Base-by-base conservation (phyloP, 2,888 invertebrate genomes). In the Apodemia duryi region DNA sequence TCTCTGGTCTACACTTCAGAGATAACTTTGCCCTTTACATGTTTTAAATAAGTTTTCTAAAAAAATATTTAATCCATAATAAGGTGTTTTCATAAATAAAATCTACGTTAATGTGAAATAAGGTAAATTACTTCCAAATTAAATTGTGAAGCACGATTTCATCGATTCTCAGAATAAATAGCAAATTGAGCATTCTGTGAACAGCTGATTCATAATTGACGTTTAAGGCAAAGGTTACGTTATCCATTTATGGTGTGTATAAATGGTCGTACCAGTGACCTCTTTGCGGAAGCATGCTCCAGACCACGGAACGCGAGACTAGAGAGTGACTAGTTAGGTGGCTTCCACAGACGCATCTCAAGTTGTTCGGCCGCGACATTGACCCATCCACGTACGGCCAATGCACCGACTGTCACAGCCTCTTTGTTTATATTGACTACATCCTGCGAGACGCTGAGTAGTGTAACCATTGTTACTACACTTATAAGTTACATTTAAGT, bases 311-410 rank as follows among this genome's bases (percentile, higher is more conserved):
- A 74, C 72, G 74, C 71, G 73, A 75, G 72, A 74, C 72, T 74
- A 71, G 73, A 75, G 72, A 74, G 74, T 73, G 80, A 84, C 80
- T 83, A 74, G 87, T 84, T 74, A 73, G 80, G 79, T 71, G 84
- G 83, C 82, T 88, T 85, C 83, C 85, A 80, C 81, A 83, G 83
- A 77, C 83, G 82, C 84, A 83, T 82, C 85, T 83, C 77, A 83
- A 83, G 86, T 80, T 81, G 82, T 77, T 78, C 77, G 87, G 77
- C 86, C 90, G 85, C 90, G 91, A 91, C 91, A 91, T 90, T 91
- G 91, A 91, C 88, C 91, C 83, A 82, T 84, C 84, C 83, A 79
- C 82, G 86, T 83, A 84, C 88, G 91, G 91, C 80, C 91, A 88
- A 86, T 89, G 91, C 91, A 87, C 91, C 77, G 84, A 76, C 10